Conservation (phyloP, 2,888 invertebrate species). For the Rapana venosa region DNA sequence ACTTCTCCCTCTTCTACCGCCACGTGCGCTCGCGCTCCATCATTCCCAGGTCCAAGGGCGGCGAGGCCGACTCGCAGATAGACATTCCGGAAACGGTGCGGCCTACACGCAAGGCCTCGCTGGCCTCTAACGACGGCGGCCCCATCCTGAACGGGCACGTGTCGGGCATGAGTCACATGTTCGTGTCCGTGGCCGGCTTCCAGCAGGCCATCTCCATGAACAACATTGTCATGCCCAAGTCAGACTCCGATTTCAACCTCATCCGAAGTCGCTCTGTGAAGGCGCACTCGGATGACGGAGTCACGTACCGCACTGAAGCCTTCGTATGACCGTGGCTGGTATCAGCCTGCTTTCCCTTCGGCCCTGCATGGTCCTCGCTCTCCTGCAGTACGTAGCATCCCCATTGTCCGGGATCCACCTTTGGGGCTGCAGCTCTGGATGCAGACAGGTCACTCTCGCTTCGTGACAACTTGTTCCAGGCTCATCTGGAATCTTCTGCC, state of each 20-base stretch:
- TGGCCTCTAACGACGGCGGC: conserved; percentile 57
- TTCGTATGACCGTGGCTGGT: conserved; percentile 51
- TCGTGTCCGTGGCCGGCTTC: conserved; percentile 46
- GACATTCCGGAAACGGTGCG: conserved; percentile 50
- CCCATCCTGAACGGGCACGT: conserved; percentile 62
- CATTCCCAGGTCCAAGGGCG: conserved; percentile 46
- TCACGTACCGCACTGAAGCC: conserved; percentile 62
- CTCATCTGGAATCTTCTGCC: too few relatives aligned
- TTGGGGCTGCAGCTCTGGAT: neutral
- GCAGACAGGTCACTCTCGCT: too few relatives aligned
- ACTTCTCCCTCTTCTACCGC: conserved; percentile 76
- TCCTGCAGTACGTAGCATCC: neutral
- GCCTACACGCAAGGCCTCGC: conserved; percentile 57
- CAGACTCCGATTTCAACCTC: conserved; percentile 58
- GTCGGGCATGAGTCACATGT: conserved; percentile 50
- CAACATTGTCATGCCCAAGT: conserved; percentile 58
- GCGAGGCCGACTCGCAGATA: conserved; percentile 39
- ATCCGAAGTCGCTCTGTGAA: conserved; percentile 59
- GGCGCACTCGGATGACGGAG: conserved; percentile 69
- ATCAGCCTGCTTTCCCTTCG: neutral
- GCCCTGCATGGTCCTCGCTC: neutral
- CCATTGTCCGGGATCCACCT: neutral
- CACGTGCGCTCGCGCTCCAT: conserved; percentile 72
- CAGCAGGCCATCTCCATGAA: conserved; percentile 64
- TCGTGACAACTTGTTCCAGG: too few relatives aligned